Conservation (phyloP, 2,888 invertebrate genomes). For the Dryobota labecula region DNA sequence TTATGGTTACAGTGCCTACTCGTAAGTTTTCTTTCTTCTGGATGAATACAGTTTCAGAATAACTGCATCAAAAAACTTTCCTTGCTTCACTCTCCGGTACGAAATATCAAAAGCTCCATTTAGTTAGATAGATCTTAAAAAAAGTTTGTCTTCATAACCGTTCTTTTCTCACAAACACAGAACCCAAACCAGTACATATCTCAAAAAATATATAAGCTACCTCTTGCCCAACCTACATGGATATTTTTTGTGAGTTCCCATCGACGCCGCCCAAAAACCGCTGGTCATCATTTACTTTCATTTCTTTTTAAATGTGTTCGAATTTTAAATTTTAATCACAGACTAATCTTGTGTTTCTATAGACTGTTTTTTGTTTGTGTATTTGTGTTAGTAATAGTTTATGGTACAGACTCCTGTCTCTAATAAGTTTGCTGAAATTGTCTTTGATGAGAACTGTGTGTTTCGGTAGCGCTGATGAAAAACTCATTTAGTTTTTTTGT, state of each 20-base stretch:
- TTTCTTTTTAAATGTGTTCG: slow-evolving; percentile 73
- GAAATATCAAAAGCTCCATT: not conserved
- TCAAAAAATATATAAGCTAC: slow-evolving; percentile 68
- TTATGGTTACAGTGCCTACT: not conserved
- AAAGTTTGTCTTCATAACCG: not conserved
- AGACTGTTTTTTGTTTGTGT: slow-evolving; percentile 74
- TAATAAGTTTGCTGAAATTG: slow-evolving; percentile 55
- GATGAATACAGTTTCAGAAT: not conserved
- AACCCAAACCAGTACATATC: slow-evolving; percentile 47
- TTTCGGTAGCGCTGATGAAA: slow-evolving; percentile 46
- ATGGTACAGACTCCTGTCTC: slow-evolving; percentile 57
- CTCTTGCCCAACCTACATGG: slow-evolving; percentile 75
- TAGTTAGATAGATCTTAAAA: not conserved
- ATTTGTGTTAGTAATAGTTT: slow-evolving; percentile 67
- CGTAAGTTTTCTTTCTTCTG: not conserved
- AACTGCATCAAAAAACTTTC: not conserved
- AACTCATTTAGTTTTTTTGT: slow-evolving; percentile 51
- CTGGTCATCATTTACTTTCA: slow-evolving; percentile 78
- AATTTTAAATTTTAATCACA: slow-evolving; percentile 86
- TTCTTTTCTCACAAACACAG: slow-evolving; percentile 27
- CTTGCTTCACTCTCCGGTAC: not conserved
- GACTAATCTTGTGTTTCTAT: slow-evolving; percentile 87
- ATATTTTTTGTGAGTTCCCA: slow-evolving; percentile 73
- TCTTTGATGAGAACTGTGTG: slow-evolving; percentile 34
- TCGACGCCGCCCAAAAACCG: slow-evolving; percentile 79